Evolutionary conservation across 2,113 vertebrate species (phyloP).

Genomic region (Psephotus haematonotus): DNA sequence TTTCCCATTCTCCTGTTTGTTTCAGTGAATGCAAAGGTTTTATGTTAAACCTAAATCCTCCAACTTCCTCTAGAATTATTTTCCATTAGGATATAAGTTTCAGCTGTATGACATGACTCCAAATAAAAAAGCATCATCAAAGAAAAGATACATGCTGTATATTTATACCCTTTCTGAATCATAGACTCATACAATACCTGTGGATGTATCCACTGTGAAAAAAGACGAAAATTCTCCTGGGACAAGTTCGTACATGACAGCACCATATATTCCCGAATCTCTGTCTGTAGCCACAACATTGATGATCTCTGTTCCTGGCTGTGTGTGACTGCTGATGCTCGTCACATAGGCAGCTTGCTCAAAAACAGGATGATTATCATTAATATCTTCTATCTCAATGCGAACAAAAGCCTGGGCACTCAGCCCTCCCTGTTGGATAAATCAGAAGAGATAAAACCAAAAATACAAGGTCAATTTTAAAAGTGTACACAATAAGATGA

Average conservation of each 20-base stretch:
- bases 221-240: conserved; percentile 80
- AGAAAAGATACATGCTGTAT: not conserved
- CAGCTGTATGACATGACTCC: not conserved
- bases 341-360: conserved; percentile 79
- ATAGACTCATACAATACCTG: conserved; percentile 76
- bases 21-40: not conserved
- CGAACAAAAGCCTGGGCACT: conserved; percentile 89
- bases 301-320: conserved; percentile 85
- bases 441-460: not conserved
- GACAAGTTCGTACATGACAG: conserved; percentile 81
- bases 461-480: not conserved
- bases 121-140: not conserved
- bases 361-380: conserved; percentile 89
- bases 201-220: conserved; percentile 83
- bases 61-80: not conserved
- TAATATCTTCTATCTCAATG: conserved; percentile 89
- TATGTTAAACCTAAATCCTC: not conserved
- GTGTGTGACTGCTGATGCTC: conserved; percentile 83
- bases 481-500: not conserved
- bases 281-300: conserved; percentile 85
- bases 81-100: not conserved
- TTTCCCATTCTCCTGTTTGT: not conserved
- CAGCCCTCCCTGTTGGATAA: conserved; percentile 85
- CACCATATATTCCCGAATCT: conserved; percentile 82
- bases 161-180: not conserved